These are phyloP conservation scores for Sphenopsis melanotis DNA, from an alignment of 2,797 vertebrate species.

Conservation along the genomic window DNA sequence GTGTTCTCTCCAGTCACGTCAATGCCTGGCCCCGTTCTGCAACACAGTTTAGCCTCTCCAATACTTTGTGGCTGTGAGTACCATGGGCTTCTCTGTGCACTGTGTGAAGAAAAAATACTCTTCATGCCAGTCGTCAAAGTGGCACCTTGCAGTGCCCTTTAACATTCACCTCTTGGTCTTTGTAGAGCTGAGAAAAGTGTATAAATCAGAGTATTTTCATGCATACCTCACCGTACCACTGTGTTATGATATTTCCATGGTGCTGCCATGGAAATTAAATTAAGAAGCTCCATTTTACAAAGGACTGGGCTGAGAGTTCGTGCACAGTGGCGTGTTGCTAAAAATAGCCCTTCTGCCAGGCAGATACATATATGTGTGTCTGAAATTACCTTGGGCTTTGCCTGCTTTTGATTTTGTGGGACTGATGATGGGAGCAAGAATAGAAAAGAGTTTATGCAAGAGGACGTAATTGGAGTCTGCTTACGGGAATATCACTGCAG, in stretches of 20 bases:
- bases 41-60: neutral
- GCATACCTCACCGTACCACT: rapidly evolving
- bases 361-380: neutral
- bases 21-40: neutral
- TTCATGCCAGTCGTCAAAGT: neutral
- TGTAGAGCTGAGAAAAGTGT: neutral
- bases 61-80: neutral
- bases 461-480: neutral
- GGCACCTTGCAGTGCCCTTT: neutral
- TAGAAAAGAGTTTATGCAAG: neutral
- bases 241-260: neutral
- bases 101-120: neutral
- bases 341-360: conserved; percentile 2
- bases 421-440: neutral
- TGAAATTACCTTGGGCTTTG: conserved; percentile 16
- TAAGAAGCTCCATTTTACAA: conserved; percentile 6
- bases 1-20: neutral
- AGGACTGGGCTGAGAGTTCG: neutral
- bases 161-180: neutral
- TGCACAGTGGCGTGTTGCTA: neutral
- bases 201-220: neutral
- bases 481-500: neutral
- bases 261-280: conserved; percentile 37
- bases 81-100: neutral
- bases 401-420: neutral